These are phyloP conservation scores for Archocentrus centrarchus DNA, from an alignment of 2,113 vertebrate species.

Conservation along the genomic window DNA sequence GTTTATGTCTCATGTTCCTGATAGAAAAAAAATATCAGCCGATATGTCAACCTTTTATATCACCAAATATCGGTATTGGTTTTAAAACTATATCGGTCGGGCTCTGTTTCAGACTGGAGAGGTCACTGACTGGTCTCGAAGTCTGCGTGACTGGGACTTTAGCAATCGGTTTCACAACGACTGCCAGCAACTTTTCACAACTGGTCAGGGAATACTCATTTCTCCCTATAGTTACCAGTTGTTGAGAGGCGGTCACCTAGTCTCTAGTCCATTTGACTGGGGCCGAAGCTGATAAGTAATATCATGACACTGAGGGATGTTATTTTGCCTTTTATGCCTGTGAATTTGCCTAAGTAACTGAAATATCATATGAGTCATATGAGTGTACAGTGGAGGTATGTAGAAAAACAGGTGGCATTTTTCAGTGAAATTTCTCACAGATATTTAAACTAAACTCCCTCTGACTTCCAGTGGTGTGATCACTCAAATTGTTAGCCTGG, in stretches of 20 bases:
- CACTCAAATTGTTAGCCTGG: constrained; percentile 30
- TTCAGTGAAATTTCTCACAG: constrained; percentile 8
- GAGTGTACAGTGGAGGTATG: not conserved
- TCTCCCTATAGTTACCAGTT: not conserved
- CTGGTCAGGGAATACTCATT: not conserved
- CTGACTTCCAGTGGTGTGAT: constrained; percentile 10
- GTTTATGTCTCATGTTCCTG: not conserved
- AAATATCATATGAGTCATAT: not conserved
- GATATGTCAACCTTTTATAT: not conserved
- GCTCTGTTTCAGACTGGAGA: not conserved
- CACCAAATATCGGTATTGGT: not conserved
- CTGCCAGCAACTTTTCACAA: not conserved
- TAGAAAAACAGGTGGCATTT: constrained; percentile 6
- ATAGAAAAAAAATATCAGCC: not conserved
- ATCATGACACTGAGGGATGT: not conserved
- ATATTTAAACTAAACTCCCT: constrained; percentile 22
- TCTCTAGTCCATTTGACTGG: not conserved
- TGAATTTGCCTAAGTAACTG: not conserved
- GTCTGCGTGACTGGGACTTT: not conserved
- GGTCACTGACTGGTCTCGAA: not conserved
- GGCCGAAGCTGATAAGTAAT: not conserved
- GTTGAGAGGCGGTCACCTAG: not conserved
- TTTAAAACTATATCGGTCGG: not conserved
- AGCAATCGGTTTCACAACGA: not conserved
- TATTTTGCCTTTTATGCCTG: not conserved